Base-by-base conservation (phyloP, 2,888 invertebrate species). In the Cotesia congregata region DNA sequence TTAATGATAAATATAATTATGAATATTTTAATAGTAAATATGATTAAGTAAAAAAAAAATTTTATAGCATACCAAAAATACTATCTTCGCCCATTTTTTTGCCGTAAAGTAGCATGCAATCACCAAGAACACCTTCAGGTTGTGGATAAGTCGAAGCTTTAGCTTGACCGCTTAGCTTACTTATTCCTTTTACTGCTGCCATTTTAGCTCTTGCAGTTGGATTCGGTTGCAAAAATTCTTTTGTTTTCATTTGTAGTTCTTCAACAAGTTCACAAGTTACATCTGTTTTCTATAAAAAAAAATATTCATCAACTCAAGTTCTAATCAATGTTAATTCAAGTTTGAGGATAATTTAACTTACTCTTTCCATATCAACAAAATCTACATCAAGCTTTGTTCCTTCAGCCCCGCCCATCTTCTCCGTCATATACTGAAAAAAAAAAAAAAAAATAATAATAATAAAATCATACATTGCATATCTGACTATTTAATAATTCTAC, bases 401-500 rank as follows among this genome's bases (percentile, higher is more conserved):
- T 91, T 99, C 99, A 83, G 98, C 99, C 90, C 99, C 98, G 82
- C 99, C 99, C 95, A 99, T 98, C 92, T 99, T 99, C 91, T 99
- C 99, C 90, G 98, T 98, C 93, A 99, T 96, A 93, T 98, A 99
- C 98, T 98, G 1, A 38, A 67, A 67, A 38, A 60, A 67, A 67
- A 60, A 67, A 67, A 67, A 39, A 6, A 60, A n/a, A 67, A 6
- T 59, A 12, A 61, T 12, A 4, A 38, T 17, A 39, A 73, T 20
- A 72, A 5, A 40, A 15, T 39, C 20, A 67, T 73, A 67, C 38
- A 67, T 7, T 12, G 12, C 50, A 50, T 50, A 50, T 50, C 12
- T 50, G 3, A 12, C 2, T 30, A 30, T 30, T 30, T 30, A 30
- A 30, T 30, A 30, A 30, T 30, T 30, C 30, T 30, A 30, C 30